Percentiles rank a stretch among this genome's conserved stretches.
phyloP scores from a whole-genome alignment of 2,113 vertebrate genomes.

The Raja brachyura region DNA sequence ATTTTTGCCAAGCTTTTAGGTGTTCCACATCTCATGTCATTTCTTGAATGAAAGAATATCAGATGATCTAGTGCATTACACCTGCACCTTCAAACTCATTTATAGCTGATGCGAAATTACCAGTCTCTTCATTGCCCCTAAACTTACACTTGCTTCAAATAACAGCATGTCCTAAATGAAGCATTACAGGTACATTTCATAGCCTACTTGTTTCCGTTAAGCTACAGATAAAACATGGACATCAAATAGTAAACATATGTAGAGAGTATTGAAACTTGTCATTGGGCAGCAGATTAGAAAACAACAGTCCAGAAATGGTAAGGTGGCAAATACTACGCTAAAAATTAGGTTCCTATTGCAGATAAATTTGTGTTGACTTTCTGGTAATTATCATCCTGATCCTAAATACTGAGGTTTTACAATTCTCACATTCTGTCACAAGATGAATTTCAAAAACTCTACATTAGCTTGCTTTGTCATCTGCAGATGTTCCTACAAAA shows the following conservation, averaged over 20 bases:
- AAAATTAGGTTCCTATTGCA: too few species aligned
- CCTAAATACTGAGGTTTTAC: too few species aligned
- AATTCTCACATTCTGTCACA: too few species aligned
- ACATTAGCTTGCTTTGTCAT: too few species aligned
- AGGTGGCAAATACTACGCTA: too few species aligned
- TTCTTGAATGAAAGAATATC: not conserved
- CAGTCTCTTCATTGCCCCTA: not conserved
- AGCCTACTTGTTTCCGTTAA: not conserved
- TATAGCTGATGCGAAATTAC: not conserved
- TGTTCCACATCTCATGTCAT: not conserved
- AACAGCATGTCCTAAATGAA: not conserved
- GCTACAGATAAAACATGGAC: not conserved
- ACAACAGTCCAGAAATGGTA: too few species aligned
- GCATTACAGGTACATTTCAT: not conserved
- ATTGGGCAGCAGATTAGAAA: not conserved
- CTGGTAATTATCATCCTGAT: too few species aligned
- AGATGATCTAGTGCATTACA: not conserved
- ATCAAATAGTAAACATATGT: not conserved
- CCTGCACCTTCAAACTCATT: too few species aligned
- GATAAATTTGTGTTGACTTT: too few species aligned
- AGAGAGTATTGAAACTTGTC: not conserved
- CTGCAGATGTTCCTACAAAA: too few species aligned
- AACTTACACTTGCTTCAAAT: not conserved
- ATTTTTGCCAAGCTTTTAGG: not conserved
- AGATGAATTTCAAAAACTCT: too few species aligned